These are phyloP conservation scores for Phalacrocorax brasilianus DNA, from an alignment of 2,113 vertebrate species.

Conservation along the genomic window DNA sequence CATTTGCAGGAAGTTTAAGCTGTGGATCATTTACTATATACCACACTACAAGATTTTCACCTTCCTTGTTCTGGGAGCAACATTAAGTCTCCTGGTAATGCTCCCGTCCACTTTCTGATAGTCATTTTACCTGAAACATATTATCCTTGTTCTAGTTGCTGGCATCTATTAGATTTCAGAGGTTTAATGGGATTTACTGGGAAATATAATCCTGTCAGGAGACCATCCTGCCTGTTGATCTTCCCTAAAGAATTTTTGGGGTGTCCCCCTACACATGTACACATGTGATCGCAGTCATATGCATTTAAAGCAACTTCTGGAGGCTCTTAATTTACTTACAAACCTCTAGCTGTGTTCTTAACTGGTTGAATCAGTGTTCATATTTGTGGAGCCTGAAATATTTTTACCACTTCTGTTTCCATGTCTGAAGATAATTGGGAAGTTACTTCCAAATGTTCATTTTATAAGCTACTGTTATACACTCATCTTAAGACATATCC, in stretches of 20 bases:
- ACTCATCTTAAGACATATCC: neutral
- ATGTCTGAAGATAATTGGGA: constrained; percentile 42
- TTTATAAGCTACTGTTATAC: constrained; percentile 31
- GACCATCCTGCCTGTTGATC: neutral
- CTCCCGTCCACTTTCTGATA: neutral
- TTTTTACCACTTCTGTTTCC: constrained; percentile 59
- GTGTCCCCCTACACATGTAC: neutral
- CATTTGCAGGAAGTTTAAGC: neutral
- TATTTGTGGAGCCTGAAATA: constrained; percentile 60
- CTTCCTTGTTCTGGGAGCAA: neutral
- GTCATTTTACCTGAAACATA: neutral
- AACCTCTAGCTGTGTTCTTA: constrained; percentile 45
- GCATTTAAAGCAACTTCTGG: constrained; percentile 15
- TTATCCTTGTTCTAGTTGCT: neutral
- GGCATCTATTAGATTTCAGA: neutral
- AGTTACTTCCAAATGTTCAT: constrained; percentile 52
- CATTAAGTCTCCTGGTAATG: neutral
- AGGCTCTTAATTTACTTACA: constrained; percentile 1
- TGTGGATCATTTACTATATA: neutral
- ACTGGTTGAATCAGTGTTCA: constrained; percentile 34
- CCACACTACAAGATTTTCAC: neutral
- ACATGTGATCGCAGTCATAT: neutral
- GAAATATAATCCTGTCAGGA: neutral
- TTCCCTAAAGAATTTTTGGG: neutral
- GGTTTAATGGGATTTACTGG: neutral